These are phyloP conservation scores for Opisthocomus hoazin DNA, from an alignment of 2,113 vertebrate genomes.

Conservation along the genomic window DNA sequence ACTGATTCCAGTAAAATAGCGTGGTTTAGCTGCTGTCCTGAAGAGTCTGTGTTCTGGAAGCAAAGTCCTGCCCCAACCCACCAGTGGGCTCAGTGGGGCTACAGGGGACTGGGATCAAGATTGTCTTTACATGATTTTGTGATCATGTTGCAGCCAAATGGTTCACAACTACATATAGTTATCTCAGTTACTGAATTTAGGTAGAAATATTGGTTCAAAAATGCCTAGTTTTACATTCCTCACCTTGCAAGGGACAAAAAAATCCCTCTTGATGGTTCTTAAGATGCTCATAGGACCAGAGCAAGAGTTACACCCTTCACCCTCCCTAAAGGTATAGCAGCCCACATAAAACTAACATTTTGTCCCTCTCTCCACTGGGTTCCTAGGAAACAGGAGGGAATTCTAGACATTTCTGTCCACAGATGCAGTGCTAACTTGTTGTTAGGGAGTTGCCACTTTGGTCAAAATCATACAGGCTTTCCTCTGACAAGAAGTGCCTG, in stretches of 20 bases:
- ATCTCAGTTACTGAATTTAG: neutral
- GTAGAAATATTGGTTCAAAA: neutral
- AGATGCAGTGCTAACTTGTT: neutral
- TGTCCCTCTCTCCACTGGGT: neutral
- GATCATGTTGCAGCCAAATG: neutral
- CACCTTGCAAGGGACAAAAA: neutral
- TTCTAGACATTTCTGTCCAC: neutral
- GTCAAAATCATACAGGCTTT: neutral
- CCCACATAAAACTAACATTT: neutral
- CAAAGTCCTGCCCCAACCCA: neutral
- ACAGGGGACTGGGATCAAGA: neutral
- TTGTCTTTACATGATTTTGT: neutral
- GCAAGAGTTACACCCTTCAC: neutral
- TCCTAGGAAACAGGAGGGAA: neutral
- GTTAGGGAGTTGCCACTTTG: neutral
- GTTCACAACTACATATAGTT: neutral
- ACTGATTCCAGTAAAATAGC: neutral
- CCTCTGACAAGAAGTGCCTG: neutral
- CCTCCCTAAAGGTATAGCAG: neutral
- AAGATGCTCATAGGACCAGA: neutral
- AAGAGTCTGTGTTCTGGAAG: neutral
- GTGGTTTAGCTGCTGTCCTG: neutral
- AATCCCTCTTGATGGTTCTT: no score
- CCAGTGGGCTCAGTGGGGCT: neutral
- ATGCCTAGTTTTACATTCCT: neutral